A percentile compares a stretch with the other conserved stretches of the same genome.
Evolutionary conservation across 2,113 vertebrate species (phyloP).

Genomic region (Actinemys pallida): DNA sequence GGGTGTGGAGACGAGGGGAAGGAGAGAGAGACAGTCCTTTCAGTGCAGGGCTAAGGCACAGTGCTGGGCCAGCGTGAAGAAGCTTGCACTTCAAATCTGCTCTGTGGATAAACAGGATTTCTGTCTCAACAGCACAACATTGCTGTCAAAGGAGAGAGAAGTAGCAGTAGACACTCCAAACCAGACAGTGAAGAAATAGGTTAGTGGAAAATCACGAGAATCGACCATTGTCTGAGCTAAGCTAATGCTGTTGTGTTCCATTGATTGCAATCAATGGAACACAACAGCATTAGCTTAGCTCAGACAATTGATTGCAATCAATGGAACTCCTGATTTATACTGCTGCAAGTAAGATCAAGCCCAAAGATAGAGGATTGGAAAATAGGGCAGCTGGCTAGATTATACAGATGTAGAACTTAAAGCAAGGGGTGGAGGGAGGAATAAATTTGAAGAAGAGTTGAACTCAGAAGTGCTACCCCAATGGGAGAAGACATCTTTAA

Average conservation of each 20-base stretch:
- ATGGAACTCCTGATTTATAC: not conserved
- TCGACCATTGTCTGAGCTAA: not conserved
- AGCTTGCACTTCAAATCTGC: not conserved
- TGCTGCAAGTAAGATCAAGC: not conserved
- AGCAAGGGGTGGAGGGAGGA: not conserved
- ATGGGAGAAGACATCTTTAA: not conserved
- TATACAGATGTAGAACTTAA: not conserved
- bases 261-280: not conserved
- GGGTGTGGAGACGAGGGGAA: not conserved
- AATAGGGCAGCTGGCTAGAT: no score
- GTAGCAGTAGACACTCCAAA: not conserved
- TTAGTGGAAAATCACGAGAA: not conserved
- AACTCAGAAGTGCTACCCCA: not conserved
- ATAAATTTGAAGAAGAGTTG: not conserved
- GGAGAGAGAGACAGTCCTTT: not conserved
- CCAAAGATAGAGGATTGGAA: not conserved
- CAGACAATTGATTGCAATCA: not conserved
- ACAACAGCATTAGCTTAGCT: no score
- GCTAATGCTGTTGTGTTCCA: not conserved
- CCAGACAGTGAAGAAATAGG: accelerated
- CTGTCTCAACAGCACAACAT: accelerated
- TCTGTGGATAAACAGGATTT: not conserved
- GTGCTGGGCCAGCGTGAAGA: not conserved
- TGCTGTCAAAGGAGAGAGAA: not conserved
- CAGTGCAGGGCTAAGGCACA: accelerated